These are phyloP conservation scores for Misgurnus mizolepis DNA, from an alignment of 2,113 vertebrate genomes.

Conservation along the genomic window DNA sequence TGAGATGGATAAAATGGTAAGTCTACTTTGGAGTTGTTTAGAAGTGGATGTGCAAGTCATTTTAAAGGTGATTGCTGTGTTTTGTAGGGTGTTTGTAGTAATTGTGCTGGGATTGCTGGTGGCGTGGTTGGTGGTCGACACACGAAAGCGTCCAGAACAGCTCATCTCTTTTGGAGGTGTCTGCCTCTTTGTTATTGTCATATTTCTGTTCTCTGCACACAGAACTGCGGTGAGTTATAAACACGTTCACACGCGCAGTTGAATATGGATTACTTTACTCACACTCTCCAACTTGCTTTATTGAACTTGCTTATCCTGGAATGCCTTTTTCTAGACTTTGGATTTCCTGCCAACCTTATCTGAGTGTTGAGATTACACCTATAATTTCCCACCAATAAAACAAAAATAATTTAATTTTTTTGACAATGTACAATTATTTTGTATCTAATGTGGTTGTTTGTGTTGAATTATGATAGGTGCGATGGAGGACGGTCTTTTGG, in stretches of 20 bases:
- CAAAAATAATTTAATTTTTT: background rate
- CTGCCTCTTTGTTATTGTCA: slow-evolving; percentile 76
- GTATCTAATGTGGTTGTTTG: background rate
- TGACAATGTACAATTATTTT: background rate
- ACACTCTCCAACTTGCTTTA: slow-evolving; percentile 15
- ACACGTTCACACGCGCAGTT: background rate
- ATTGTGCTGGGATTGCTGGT: slow-evolving; percentile 73
- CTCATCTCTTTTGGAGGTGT: slow-evolving; percentile 88
- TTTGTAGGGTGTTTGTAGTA: slow-evolving; percentile 78
- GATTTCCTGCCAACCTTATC: slow-evolving; percentile 52
- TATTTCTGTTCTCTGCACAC: slow-evolving; percentile 85
- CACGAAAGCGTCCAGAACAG: slow-evolving; percentile 78
- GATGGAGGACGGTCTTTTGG: slow-evolving; percentile 86
- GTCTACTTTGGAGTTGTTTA: slow-evolving; percentile 37
- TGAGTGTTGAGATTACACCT: slow-evolving; percentile 33
- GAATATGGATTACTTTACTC: too few relatives aligned
- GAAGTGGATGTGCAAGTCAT: too few relatives aligned
- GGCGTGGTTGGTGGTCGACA: slow-evolving; percentile 83
- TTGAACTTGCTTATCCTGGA: slow-evolving; percentile 53
- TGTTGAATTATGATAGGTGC: slow-evolving; percentile 73
- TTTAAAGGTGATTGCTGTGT: slow-evolving; percentile 1
- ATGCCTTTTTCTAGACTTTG: slow-evolving; percentile 54
- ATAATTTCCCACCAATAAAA: background rate
- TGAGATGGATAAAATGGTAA: slow-evolving; percentile 89
- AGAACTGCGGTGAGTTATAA: slow-evolving; percentile 75